These are phyloP conservation scores for Dendroctonus ponderosae DNA, from an alignment of 1,140 invertebrate species.

Conservation along the genomic window DNA sequence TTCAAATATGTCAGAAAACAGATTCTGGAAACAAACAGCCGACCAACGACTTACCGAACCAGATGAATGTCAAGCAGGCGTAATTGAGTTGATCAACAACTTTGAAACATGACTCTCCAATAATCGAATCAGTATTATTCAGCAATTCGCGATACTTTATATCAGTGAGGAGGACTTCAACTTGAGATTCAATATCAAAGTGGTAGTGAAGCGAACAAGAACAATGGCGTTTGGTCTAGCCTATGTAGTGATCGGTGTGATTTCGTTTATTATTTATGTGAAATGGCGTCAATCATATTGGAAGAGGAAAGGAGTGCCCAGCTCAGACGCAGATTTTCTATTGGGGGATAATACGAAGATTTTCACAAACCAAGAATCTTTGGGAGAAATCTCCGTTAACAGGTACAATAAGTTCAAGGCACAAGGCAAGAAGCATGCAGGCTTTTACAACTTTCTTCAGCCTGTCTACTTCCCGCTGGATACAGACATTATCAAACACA, in stretches of 20 bases:
- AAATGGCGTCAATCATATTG: slow-evolving; percentile 10
- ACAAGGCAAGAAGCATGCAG: slow-evolving; percentile 13
- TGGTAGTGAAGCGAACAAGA: background rate
- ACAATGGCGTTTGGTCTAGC: background rate
- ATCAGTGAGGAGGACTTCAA: background rate
- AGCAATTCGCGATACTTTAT: background rate
- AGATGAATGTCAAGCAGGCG: too few relatives aligned
- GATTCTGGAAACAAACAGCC: too few relatives aligned
- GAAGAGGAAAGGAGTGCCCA: slow-evolving; percentile 3
- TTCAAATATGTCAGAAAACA: too few relatives aligned
- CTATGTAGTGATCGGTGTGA: background rate
- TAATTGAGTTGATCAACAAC: background rate
- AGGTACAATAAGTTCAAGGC: background rate
- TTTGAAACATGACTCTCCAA: background rate
- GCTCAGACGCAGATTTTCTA: background rate
- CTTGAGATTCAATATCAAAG: background rate
- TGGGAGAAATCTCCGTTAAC: background rate
- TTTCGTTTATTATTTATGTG: background rate
- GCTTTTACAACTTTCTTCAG: slow-evolving; percentile 18
- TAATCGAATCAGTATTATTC: background rate
- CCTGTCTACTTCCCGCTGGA: slow-evolving; percentile 46
- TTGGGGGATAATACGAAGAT: background rate
- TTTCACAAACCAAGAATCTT: background rate
- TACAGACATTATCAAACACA: slow-evolving; percentile 52
- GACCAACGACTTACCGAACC: too few relatives aligned